phyloP scores from a whole-genome alignment of 2,113 vertebrate species.

The Nyctereutes procyonoides region DNA sequence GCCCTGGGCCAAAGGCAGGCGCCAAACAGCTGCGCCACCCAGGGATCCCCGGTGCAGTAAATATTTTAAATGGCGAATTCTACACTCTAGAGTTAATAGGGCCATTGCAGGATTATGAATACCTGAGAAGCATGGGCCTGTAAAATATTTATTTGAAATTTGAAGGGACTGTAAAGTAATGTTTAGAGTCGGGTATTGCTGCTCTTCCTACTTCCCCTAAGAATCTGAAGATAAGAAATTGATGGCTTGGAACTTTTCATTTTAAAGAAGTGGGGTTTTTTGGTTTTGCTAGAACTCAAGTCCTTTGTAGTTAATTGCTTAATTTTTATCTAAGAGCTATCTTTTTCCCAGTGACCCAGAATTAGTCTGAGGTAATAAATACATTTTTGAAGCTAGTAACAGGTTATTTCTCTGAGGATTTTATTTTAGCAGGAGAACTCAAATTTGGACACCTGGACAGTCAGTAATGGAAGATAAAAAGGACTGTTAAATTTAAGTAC shows the following conservation, averaged over 20 bases:
- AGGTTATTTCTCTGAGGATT: slow-evolving; percentile 21
- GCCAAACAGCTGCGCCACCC: no score
- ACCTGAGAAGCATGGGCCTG: neutral
- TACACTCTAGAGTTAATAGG: neutral
- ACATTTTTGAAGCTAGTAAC: slow-evolving; percentile 36
- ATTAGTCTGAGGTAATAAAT: slow-evolving; percentile 55
- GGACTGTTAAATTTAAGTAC: slow-evolving; percentile 10
- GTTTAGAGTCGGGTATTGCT: neutral
- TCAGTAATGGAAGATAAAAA: slow-evolving; percentile 49
- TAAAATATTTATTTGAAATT: neutral
- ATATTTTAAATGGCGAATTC: slow-evolving; percentile 49
- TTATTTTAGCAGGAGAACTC: slow-evolving; percentile 48
- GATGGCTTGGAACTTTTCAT: slow-evolving; percentile 21
- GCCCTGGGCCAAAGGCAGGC: no score
- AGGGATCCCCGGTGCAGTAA: no score
- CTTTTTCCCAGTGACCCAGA: slow-evolving; percentile 48
- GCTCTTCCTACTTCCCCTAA: neutral
- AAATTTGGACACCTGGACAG: slow-evolving; percentile 18
- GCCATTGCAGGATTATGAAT: neutral
- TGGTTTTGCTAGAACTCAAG: neutral
- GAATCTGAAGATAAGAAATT: slow-evolving; percentile 56
- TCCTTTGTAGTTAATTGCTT: slow-evolving; percentile 61
- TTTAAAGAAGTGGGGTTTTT: neutral
- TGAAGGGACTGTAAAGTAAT: slow-evolving; percentile 50
- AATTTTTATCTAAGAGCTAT: slow-evolving; percentile 52